Evolutionary conservation across 1,140 invertebrate genomes (phyloP).

Genomic region (Lepidostoma basale): DNA sequence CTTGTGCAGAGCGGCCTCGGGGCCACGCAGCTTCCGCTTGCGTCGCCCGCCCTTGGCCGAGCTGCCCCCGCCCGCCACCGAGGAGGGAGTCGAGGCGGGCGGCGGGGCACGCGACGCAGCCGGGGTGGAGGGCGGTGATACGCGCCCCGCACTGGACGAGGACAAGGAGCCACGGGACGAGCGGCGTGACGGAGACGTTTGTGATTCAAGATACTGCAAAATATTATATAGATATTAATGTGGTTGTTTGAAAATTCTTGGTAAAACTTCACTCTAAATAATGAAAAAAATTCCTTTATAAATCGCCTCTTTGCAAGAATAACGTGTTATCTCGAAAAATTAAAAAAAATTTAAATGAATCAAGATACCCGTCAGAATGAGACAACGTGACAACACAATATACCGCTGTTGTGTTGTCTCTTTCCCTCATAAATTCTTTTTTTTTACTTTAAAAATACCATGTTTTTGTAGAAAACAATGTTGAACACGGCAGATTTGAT

Average conservation of each 20-base stretch:
- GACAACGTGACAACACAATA: too few relatives aligned
- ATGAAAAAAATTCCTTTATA: too few relatives aligned
- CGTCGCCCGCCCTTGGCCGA: constrained; percentile 67
- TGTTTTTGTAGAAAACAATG: too few relatives aligned
- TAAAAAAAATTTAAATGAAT: too few relatives aligned
- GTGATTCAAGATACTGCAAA: constrained; percentile 65
- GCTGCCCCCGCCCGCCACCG: constrained; percentile 50
- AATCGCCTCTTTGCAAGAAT: too few relatives aligned
- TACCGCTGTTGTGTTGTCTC: too few relatives aligned
- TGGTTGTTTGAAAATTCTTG: background rate
- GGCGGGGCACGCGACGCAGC: constrained; percentile 32
- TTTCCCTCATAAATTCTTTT: too few relatives aligned
- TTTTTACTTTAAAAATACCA: too few relatives aligned
- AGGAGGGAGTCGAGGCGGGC: background rate
- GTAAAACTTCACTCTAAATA: too few relatives aligned
- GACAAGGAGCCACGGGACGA: constrained; percentile 64
- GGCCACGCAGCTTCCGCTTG: constrained; percentile 76
- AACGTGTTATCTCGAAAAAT: too few relatives aligned
- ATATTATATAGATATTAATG: background rate
- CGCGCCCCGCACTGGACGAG: constrained; percentile 50
- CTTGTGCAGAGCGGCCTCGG: constrained; percentile 67
- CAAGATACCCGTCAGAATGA: too few relatives aligned
- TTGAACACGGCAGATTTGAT: too few relatives aligned
- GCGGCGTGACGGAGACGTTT: constrained; percentile 64
- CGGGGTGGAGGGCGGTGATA: constrained; percentile 34